phyloP scores from a whole-genome alignment of 2,888 invertebrate genomes.

The Andricus quercusramuli region DNA sequence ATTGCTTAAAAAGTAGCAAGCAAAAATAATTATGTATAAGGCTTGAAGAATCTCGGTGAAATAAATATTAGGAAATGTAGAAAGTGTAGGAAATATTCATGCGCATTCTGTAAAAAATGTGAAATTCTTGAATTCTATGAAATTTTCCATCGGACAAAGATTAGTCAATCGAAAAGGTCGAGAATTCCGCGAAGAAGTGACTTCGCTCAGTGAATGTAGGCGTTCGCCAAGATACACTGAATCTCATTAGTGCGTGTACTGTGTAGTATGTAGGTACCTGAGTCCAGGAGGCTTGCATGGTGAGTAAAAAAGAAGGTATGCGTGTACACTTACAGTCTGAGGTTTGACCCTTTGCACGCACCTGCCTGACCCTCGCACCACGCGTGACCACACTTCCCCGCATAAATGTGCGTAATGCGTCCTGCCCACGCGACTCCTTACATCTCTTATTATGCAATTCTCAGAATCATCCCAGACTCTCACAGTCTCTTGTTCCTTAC shows the following conservation, averaged over 20 bases:
- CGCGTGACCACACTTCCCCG: slow-evolving; percentile 57
- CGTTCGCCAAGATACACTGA: slow-evolving; percentile 53
- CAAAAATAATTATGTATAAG: too few relatives aligned
- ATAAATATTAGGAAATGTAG: too few relatives aligned
- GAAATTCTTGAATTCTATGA: neutral
- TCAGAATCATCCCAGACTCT: slow-evolving; percentile 37
- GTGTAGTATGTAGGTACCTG: slow-evolving; percentile 24
- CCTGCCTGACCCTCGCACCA: slow-evolving; percentile 75
- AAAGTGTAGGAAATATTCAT: too few relatives aligned
- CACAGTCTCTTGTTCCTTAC: slow-evolving; percentile 10
- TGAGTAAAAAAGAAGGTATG: slow-evolving; percentile 47
- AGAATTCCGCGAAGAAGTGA: slow-evolving; percentile 40
- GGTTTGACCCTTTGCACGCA: slow-evolving; percentile 71
- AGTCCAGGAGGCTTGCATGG: slow-evolving; percentile 50
- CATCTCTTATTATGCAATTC: slow-evolving; percentile 63
- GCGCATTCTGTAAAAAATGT: too few relatives aligned
- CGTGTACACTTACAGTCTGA: slow-evolving; percentile 56
- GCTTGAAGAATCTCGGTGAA: too few relatives aligned
- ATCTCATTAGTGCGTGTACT: slow-evolving; percentile 57
- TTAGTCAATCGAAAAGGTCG: slow-evolving; percentile 39
- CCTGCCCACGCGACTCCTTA: slow-evolving; percentile 66
- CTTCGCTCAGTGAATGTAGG: slow-evolving; percentile 50
- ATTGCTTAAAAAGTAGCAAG: too few relatives aligned
- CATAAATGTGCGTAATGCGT: slow-evolving; percentile 57
- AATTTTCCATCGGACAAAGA: neutral